Evolutionary conservation across 2,888 invertebrate species (phyloP).

Genomic region (Punctoribates punctum): DNA sequence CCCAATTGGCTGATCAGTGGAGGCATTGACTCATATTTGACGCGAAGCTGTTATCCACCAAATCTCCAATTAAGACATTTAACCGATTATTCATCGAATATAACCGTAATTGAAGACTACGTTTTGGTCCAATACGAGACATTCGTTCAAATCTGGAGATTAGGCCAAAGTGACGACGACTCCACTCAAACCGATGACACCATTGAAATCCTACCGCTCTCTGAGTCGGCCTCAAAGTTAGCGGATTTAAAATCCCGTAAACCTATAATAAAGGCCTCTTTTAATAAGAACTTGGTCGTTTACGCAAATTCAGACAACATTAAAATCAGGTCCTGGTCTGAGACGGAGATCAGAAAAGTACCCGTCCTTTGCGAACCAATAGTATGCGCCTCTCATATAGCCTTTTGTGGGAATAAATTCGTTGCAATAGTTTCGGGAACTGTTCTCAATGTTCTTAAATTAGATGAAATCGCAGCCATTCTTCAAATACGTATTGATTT

Average conservation of each 20-base stretch:
- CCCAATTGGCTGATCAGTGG: slow-evolving; percentile 36
- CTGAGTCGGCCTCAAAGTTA: slow-evolving; percentile 32
- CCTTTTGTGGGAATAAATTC: slow-evolving; percentile 7
- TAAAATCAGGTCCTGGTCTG: slow-evolving; percentile 18
- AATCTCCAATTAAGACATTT: slow-evolving; percentile 30
- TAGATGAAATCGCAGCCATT: slow-evolving; percentile 35
- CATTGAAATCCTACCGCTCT: slow-evolving; percentile 15
- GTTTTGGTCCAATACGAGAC: slow-evolving; percentile 38
- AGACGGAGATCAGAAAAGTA: slow-evolving; percentile 22
- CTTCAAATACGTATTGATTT: not conserved
- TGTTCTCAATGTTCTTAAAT: slow-evolving; percentile 27
- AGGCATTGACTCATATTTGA: slow-evolving; percentile 38
- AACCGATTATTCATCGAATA: slow-evolving; percentile 5
- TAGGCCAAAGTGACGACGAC: slow-evolving; percentile 33
- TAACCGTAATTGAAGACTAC: slow-evolving; percentile 2
- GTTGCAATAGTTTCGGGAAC: slow-evolving; percentile 33
- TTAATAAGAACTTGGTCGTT: slow-evolving; percentile 34
- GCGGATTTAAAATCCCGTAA: slow-evolving; percentile 33
- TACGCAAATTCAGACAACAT: slow-evolving; percentile 38
- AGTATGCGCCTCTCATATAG: not conserved
- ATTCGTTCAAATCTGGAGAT: slow-evolving; percentile 40
- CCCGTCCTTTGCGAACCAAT: slow-evolving; percentile 37
- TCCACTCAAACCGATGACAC: not conserved
- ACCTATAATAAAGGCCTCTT: slow-evolving; percentile 17
- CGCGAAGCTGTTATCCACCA: slow-evolving; percentile 1